A percentile compares a stretch with the other conserved stretches of the same genome.
Conservation (phyloP, 2,888 invertebrate genomes). For the Acanthosepion pharaonis region DNA sequence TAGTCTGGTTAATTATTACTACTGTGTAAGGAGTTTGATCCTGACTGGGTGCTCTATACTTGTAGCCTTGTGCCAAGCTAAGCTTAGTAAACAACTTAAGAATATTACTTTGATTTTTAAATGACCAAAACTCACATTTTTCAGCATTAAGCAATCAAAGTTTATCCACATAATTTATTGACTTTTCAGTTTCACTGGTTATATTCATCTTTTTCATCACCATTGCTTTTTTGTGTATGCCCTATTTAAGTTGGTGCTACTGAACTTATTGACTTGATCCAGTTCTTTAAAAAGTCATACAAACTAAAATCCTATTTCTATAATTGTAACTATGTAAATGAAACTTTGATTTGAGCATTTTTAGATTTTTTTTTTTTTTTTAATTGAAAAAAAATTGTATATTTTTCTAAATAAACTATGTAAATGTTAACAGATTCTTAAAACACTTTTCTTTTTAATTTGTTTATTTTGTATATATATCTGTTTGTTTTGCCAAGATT, state of each 20-base stretch:
- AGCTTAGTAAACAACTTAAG: too few species aligned
- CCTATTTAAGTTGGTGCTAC: background rate
- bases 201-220: background rate
- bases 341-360: background rate
- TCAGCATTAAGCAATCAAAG: too few species aligned
- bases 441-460: background rate
- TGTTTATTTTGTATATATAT: background rate
- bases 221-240: background rate
- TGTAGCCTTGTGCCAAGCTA: too few species aligned
- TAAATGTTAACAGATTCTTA: background rate
- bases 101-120: too few species aligned
- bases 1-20: too few species aligned
- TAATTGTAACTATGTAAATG: constrained; percentile 23
- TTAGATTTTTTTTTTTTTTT: background rate
- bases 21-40: too few species aligned
- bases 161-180: too few species aligned
- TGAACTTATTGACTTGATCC: background rate
- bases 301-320: background rate
- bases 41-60: too few species aligned
- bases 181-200: background rate
- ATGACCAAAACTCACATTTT: too few species aligned
- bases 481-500: too few species aligned
- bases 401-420: constrained; percentile 4
- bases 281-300: too few species aligned
- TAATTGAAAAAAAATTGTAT: background rate